Evolutionary conservation across 2,797 vertebrate genomes (phyloP).

Genomic region (Buphagus erythrorhynchus): DNA sequence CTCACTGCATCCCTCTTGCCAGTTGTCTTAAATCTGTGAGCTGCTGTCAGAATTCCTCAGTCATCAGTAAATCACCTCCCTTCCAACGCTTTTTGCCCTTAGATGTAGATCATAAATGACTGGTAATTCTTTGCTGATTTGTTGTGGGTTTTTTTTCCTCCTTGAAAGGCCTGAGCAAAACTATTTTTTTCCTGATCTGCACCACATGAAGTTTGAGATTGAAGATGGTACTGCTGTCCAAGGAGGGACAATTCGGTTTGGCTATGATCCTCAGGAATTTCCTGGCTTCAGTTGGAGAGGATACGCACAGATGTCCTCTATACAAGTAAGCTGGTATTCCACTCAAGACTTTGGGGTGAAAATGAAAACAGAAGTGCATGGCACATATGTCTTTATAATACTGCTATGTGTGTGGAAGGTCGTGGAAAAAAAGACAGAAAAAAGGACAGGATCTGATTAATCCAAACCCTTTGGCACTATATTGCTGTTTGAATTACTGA

Average conservation of each 20-base stretch:
- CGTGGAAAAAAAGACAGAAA: not conserved
- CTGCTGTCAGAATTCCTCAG: not conserved
- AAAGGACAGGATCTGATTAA: not conserved
- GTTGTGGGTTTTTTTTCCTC: not conserved
- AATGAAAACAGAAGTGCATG: not conserved
- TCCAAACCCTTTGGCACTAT: not conserved
- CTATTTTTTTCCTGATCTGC: conserved; percentile 88
- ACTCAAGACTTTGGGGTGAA: not conserved
- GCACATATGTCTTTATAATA: not conserved
- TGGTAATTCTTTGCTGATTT: not conserved
- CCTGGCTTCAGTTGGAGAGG: conserved; percentile 93
- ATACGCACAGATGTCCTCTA: conserved; percentile 86
- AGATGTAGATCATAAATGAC: not conserved
- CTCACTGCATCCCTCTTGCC: not conserved
- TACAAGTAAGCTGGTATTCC: conserved; percentile 81
- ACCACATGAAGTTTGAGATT: conserved; percentile 91
- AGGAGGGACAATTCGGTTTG: conserved; percentile 84
- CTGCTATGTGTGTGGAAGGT: not conserved
- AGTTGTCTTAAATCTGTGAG: not conserved
- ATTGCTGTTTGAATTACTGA: not conserved
- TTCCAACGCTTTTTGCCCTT: not conserved
- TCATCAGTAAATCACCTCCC: not conserved
- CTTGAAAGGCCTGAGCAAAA: conserved; percentile 81
- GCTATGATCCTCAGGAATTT: conserved; percentile 85
- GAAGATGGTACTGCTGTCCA: conserved; percentile 86